These are phyloP conservation scores for Megaceryle torquata DNA, from an alignment of 2,113 vertebrate species.

Conservation along the genomic window DNA sequence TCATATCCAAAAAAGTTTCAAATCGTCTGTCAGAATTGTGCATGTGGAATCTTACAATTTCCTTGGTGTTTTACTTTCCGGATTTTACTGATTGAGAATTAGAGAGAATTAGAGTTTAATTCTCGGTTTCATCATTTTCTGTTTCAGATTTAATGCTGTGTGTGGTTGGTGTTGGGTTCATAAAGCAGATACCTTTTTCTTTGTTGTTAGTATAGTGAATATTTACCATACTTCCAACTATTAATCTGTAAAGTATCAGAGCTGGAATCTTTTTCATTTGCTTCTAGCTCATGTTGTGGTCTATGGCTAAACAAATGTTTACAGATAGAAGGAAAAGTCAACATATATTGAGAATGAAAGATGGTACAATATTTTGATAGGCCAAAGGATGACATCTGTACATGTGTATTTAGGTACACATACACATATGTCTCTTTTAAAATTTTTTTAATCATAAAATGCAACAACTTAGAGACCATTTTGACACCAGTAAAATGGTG, in stretches of 20 bases:
- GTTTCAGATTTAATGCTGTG: neutral
- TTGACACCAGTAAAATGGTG: neutral
- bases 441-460: neutral
- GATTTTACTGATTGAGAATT: neutral
- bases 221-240: neutral
- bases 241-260: neutral
- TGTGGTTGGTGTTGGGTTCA: neutral
- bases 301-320: neutral
- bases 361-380: neutral
- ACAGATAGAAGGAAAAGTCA: neutral
- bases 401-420: neutral
- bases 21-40: neutral
- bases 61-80: neutral
- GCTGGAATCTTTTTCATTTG: neutral
- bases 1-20: neutral
- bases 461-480: neutral
- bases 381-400: neutral
- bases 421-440: neutral
- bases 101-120: neutral
- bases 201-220: neutral
- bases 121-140: neutral
- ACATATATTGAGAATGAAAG: neutral
- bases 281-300: neutral
- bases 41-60: neutral
- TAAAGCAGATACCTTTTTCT: neutral